A percentile compares a stretch with the other conserved stretches of the same genome.
Evolutionary conservation across 2,113 vertebrate genomes (phyloP).

Genomic region (Pelobates fuscus): DNA sequence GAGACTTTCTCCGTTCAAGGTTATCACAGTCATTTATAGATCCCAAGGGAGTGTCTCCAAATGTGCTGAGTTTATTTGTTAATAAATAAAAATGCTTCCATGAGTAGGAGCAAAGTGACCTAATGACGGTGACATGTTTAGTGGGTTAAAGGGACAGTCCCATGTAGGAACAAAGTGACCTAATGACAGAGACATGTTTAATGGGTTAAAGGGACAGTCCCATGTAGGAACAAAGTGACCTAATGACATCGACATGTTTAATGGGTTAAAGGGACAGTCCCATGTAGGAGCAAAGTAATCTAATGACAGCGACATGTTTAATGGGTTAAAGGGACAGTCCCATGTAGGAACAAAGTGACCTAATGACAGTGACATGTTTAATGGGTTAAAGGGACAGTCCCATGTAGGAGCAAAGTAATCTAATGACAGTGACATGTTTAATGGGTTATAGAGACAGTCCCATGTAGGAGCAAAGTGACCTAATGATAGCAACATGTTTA

Average conservation of each 20-base stretch:
- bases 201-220: background rate
- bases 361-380: too few species aligned
- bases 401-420: too few species aligned
- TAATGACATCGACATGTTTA: background rate
- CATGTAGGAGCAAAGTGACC: background rate
- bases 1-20: background rate
- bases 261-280: background rate
- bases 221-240: background rate
- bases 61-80: background rate
- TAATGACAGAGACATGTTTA: background rate
- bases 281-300: too few species aligned
- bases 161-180: background rate
- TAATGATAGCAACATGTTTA: background rate
- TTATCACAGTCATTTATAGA: background rate
- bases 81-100: background rate
- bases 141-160: constrained; percentile 11
- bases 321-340: too few species aligned
- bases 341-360: too few species aligned
- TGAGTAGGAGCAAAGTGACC: background rate
- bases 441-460: background rate
- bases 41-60: background rate
- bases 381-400: too few species aligned
- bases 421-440: background rate
- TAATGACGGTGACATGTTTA: background rate
- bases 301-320: background rate